A percentile compares a stretch with the other conserved stretches of the same genome.
Conservation (phyloP, 2,888 invertebrate genomes). For the Hybos culiciformis region DNA sequence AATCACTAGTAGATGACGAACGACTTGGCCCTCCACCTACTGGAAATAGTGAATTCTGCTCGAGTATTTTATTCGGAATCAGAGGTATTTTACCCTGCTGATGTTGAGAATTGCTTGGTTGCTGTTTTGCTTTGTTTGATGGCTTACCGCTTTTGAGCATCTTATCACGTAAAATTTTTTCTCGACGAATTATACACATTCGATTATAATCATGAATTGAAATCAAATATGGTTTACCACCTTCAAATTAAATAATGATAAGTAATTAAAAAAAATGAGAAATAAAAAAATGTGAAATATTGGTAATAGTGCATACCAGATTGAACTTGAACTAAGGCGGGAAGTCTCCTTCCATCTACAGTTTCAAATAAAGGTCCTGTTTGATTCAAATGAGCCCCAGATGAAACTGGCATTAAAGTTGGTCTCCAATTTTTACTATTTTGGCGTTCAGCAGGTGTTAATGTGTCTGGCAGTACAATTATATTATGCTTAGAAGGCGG, state of each 20-base stretch:
- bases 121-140: background rate
- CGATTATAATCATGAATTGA: slow-evolving; percentile 68
- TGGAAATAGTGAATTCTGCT: slow-evolving; percentile 17
- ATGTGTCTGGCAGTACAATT: slow-evolving; percentile 29
- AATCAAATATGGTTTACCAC: slow-evolving; percentile 66
- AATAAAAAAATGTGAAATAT: too few species aligned
- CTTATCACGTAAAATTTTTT: slow-evolving; percentile 48
- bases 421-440: slow-evolving; percentile 55
- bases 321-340: slow-evolving; percentile 57
- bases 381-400: slow-evolving; percentile 27
- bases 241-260: too few species aligned
- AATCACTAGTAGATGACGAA: slow-evolving; percentile 9
- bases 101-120: too few species aligned
- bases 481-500: slow-evolving; percentile 29
- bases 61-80: slow-evolving; percentile 17
- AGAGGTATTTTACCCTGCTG: slow-evolving; percentile 8
- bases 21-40: slow-evolving; percentile 8
- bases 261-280: too few species aligned
- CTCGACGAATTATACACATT: slow-evolving; percentile 57
- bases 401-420: slow-evolving; percentile 52
- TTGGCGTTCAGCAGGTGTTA: slow-evolving; percentile 34
- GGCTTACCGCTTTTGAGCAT: slow-evolving; percentile 29
- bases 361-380: slow-evolving; percentile 39
- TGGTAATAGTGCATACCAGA: too few species aligned
- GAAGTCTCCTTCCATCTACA: slow-evolving; percentile 44